These are phyloP conservation scores for Sciurus vulgaris DNA, from an alignment of 2,797 vertebrate species.

Conservation along the genomic window DNA sequence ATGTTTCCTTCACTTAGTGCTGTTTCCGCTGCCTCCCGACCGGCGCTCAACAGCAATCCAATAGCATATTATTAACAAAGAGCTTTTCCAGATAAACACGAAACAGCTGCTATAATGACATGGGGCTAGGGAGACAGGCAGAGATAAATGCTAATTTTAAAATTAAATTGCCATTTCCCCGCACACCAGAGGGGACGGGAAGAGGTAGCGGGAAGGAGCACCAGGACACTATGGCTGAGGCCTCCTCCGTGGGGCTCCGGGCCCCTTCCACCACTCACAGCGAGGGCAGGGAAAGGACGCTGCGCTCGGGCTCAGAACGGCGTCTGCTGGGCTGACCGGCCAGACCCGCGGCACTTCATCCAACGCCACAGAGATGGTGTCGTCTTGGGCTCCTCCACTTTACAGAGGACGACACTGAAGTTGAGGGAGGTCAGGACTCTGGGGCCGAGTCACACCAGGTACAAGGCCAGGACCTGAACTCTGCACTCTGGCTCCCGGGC, in stretches of 20 bases:
- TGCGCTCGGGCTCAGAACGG: accelerated
- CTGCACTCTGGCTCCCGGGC: neutral
- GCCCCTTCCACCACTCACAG: neutral
- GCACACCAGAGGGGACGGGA: neutral
- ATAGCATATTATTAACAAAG: neutral
- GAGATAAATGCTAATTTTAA: constrained; percentile 8
- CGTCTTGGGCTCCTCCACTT: neutral
- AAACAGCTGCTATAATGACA: neutral
- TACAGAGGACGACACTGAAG: neutral
- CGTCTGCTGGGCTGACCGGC: accelerated
- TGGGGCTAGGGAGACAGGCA: neutral
- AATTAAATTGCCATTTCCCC: constrained; percentile 14
- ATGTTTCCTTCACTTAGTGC: constrained; percentile 69
- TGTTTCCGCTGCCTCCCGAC: constrained; percentile 51
- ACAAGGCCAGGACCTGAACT: neutral
- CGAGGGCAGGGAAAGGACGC: neutral
- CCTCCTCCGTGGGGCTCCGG: neutral
- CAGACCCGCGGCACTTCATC: accelerated
- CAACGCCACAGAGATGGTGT: accelerated
- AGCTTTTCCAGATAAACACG: neutral
- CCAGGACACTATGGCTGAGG: neutral
- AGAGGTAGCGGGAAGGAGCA: neutral
- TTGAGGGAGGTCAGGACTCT: neutral
- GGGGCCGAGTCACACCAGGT: accelerated
- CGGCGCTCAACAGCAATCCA: neutral